Evolutionary conservation across 2,113 vertebrate species (phyloP), one percentile per base, ranked within the genome.

Genomic region (Euleptes europaea): DNA sequence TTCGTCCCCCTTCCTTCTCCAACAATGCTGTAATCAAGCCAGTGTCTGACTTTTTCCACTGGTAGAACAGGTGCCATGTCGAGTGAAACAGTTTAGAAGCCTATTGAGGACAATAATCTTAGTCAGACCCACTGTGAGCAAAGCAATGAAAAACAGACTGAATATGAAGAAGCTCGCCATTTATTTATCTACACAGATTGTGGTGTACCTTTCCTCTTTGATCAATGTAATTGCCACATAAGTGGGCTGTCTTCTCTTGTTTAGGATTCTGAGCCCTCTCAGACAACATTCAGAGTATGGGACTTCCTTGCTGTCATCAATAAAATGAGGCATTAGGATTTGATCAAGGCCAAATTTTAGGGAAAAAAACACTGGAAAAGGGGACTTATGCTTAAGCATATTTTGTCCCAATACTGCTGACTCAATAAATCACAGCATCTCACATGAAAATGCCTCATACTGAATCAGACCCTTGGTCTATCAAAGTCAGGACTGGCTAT

Each of bases 71-170:
- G 75, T 88, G 83, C 51, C 63, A 57, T 17, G 49, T 77, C 40
- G 51, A 84, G 33, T 38, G 76, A 91, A 85, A 83, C 86, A 81
- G 93, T 73, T 85, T 79, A 17, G 49, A 76, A 21, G n/a, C 19
- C 84, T 54, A 84, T 88, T 82, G 71, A 38, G 86, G 74, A 38
- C 83, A 92, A 80, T 80, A 84, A 4, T 1, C 60, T 65, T 3
- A 63, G n/a, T 57, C 83, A 76, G 40, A 0, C 0, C 73, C 15
- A 31, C 57, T 47, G 54, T 33, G 49, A 70, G 74, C 17, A 54
- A 63, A 10, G 44, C 42, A 40, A 80, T 0, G 10, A 14, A 85
- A 83, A 86, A 88, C 81, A 66, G 78, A 15, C 0, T 3, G 12
- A 3, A 42, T 78, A 40, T 40, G 82, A 38, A 57, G 26, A 14